Percentiles rank a stretch among this genome's conserved stretches.
phyloP scores from a whole-genome alignment of 35 echinoderm and acorn worm genomes.

The Eucidaris tribuloides region DNA sequence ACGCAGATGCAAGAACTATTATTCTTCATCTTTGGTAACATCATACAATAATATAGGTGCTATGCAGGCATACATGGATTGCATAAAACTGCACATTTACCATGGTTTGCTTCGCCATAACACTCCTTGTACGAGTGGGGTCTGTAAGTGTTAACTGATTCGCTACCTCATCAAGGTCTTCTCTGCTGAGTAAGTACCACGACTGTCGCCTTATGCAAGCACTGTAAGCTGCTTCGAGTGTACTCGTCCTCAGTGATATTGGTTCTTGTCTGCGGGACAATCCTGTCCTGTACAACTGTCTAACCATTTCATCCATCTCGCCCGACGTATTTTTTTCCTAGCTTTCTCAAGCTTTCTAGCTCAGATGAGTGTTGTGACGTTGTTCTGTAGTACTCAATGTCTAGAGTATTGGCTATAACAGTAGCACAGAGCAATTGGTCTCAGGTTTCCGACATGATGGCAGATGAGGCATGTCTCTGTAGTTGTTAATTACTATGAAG shows the following conservation, averaged over 20 bases:
- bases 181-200: slow-evolving; percentile 1
- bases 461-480: slow-evolving; percentile 39
- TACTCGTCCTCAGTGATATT: neutral
- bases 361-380: neutral
- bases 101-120: slow-evolving; percentile 76
- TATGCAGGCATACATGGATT: slow-evolving; percentile 50
- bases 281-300: neutral
- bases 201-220: slow-evolving; percentile 10
- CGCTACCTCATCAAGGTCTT: slow-evolving; percentile 4
- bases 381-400: neutral
- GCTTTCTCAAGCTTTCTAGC: neutral
- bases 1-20: slow-evolving; percentile 22
- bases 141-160: slow-evolving; percentile 49
- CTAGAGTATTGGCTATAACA: neutral
- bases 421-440: neutral
- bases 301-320: neutral
- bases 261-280: neutral
- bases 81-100: slow-evolving; percentile 54
- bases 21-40: slow-evolving; percentile 48
- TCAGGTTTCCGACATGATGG: slow-evolving; percentile 33
- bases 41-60: slow-evolving; percentile 49
- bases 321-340: neutral
- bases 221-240: neutral
- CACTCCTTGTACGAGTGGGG: neutral
- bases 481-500: slow-evolving; percentile 46